Base-by-base conservation (phyloP, 2,113 vertebrate species). In the Benitochromis conjunctus region DNA sequence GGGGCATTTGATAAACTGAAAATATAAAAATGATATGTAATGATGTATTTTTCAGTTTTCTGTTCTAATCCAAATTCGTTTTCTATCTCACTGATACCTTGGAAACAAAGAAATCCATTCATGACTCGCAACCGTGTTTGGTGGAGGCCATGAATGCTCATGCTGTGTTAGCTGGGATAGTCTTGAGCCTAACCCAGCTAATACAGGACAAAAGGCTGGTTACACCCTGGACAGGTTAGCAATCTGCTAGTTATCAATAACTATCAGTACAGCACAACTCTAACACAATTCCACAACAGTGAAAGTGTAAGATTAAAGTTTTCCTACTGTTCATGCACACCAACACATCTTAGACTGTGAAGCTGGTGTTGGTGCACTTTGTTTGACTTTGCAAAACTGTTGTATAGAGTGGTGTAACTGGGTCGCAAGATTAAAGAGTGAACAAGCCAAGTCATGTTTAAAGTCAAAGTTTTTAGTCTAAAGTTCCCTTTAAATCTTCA, bases 401-500 rank as follows among this genome's bases (percentile, higher is more conserved):
- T 54, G 53, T 53, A 53, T 53, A 0, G 18, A 53, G 5, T 18
- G 19, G 51, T 53, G 48, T 53, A 53, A 53, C 51, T 9, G 18
- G 19, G 18, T n/a, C 4, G 18, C 51, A 4, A 54, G 19, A 10
- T 54, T 54, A n/a, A 54, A 54, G 53, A 9, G 53, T 54, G 21
- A 54, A 5, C 9, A 9, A 38, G 36, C 53, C 21, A 21, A 54
- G 9, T 54, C 19, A 2, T 0, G 53, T 19, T 54, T 3, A 21
- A 21, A 54, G 51, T 19, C 7, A 26, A 3, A 34, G 34, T 34
- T 34, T 34, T 34, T 34, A 34, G 34, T 34, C 19, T 54, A 54
- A 54, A n/a, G 51, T 0, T 2, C 9, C 9, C 9, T 54, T 19
- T 54, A 38, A 9, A 38, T 38, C 53, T 3, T 21, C 19, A 54